Percentiles rank a stretch among this genome's conserved stretches.
Conservation (phyloP, 2,797 vertebrate species). For the Anguilla anguilla region DNA sequence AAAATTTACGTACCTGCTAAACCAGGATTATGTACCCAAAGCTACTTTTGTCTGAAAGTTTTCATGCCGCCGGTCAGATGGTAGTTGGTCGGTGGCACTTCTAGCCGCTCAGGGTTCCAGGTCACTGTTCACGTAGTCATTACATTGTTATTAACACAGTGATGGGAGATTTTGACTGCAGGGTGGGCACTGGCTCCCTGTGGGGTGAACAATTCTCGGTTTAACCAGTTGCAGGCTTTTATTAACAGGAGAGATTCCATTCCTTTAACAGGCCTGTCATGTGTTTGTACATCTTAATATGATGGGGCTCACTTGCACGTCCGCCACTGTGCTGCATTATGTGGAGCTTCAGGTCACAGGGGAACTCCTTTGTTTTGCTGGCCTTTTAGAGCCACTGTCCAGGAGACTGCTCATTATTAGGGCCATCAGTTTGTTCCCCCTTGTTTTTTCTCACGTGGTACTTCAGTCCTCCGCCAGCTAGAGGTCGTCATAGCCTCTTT, state of each 20-base stretch:
- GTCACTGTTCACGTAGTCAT: conserved; percentile 53
- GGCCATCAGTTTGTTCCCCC: too few relatives aligned
- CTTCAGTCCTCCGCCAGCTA: too few relatives aligned
- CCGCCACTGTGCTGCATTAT: background rate
- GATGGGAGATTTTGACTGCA: conserved; percentile 30
- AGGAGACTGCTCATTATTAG: background rate
- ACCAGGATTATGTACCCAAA: background rate
- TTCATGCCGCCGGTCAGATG: background rate
- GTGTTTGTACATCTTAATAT: background rate
- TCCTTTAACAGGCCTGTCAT: background rate
- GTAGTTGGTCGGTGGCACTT: background rate
- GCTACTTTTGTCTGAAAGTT: background rate
- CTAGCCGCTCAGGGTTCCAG: background rate
- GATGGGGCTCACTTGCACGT: background rate
- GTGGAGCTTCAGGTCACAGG: background rate
- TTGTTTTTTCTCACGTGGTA: too few relatives aligned
- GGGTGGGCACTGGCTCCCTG: conserved; percentile 34
- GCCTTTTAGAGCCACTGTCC: too few relatives aligned
- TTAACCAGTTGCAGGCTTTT: conserved; percentile 59
- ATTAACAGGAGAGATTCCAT: conserved; percentile 33
- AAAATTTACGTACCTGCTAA: background rate
- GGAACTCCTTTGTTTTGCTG: background rate
- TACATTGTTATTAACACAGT: conserved; percentile 48
- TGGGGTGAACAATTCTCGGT: conserved; percentile 29
- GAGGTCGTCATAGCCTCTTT: too few relatives aligned